Conservation (phyloP, 2,113 vertebrate species). For the Kryptolebias marmoratus region DNA sequence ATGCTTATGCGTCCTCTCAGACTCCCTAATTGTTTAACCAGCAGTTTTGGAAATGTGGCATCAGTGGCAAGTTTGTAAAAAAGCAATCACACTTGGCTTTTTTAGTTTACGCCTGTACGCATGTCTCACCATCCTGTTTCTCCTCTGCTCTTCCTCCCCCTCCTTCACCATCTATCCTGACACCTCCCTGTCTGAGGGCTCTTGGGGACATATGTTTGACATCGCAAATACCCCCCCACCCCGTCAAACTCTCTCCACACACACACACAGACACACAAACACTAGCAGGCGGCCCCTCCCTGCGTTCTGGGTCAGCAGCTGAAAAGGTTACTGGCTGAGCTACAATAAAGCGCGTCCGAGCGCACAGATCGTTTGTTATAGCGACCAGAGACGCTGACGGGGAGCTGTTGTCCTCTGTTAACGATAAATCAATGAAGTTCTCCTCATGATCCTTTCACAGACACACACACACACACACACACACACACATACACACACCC, state of each 20-base stretch:
- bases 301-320: constrained; percentile 92
- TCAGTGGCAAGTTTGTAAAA: constrained; percentile 41
- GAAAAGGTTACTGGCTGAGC: constrained; percentile 93
- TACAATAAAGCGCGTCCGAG: constrained; percentile 91
- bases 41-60: constrained; percentile 71
- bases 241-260: constrained; percentile 38
- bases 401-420: constrained; percentile 81
- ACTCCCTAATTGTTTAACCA: constrained; percentile 43
- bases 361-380: constrained; percentile 90
- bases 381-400: constrained; percentile 78
- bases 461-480: not conserved
- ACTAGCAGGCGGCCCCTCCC: constrained; percentile 56
- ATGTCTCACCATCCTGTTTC: constrained; percentile 39
- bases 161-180: constrained; percentile 49
- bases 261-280: constrained; percentile 54
- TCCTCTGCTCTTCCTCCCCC: constrained; percentile 40
- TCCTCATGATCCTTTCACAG: constrained; percentile 54
- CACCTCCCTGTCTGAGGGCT: constrained; percentile 71
- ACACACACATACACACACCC: constrained; percentile 22
- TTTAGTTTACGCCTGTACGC: constrained; percentile 49
- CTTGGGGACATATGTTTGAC: constrained; percentile 89
- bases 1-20: constrained; percentile 45
- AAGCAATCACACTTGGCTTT: constrained; percentile 52
- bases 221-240: constrained; percentile 63
- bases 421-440: constrained; percentile 81